These are phyloP conservation scores for Palloptera scutellata DNA, from an alignment of 2,888 invertebrate species.

Conservation along the genomic window DNA sequence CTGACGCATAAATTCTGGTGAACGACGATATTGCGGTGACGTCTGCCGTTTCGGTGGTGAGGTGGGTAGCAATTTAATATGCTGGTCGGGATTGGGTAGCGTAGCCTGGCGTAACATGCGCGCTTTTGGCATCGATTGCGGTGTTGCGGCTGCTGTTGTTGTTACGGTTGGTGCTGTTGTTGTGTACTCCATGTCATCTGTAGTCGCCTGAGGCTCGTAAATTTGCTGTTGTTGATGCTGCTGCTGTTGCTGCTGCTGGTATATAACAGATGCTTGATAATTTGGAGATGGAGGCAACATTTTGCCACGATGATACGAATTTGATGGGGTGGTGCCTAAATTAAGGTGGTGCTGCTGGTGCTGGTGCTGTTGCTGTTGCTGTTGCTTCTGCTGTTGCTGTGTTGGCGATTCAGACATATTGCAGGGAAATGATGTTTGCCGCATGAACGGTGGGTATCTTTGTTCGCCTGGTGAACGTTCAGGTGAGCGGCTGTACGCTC, in stretches of 20 bases:
- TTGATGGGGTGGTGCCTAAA: conserved; percentile 31
- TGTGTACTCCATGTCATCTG: conserved; percentile 26
- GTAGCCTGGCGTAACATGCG: conserved; percentile 61
- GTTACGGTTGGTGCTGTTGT: conserved; percentile 38
- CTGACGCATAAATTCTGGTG: conserved; percentile 62
- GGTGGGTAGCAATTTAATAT: conserved; percentile 61
- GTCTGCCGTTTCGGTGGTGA: conserved; percentile 63
- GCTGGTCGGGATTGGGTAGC: conserved; percentile 62
- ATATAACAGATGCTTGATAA: conserved; percentile 38
- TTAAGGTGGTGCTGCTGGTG: conserved; percentile 17
- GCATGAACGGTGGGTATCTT: conserved; percentile 60
- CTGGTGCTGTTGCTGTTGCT: too few species aligned
- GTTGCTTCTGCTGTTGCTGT: conserved; percentile 35
- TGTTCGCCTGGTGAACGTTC: conserved; percentile 60
- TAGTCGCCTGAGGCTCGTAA: conserved; percentile 41
- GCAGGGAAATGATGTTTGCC: conserved; percentile 62
- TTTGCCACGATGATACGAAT: conserved; percentile 47
- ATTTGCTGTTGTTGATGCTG: conserved; percentile 28
- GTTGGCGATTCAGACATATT: conserved; percentile 49
- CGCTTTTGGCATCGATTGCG: conserved; percentile 45
- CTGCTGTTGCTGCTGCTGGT: conserved; percentile 35
- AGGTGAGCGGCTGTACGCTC: conserved; percentile 60
- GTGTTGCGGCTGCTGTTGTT: conserved; percentile 51
- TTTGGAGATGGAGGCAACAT: conserved; percentile 58
- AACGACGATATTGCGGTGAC: conserved; percentile 61